Evolutionary conservation across 2,888 invertebrate species (phyloP), one percentile per base, ranked within the genome.

Genomic region (Lagria hirta): DNA sequence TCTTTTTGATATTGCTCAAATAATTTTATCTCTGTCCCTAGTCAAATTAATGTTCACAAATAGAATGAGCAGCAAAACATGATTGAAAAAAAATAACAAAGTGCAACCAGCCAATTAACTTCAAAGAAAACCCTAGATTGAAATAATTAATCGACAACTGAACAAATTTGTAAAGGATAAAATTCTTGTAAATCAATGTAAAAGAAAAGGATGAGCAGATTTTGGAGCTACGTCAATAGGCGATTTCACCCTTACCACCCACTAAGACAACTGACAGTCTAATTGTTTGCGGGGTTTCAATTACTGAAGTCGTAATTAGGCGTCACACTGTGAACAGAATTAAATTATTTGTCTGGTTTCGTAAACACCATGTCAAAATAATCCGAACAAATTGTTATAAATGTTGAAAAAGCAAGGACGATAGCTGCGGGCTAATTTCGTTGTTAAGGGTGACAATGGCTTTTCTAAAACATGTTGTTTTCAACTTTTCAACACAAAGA

Each of bases 281-380:
- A 69, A 69, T 69, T 69, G 69, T 68, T 68, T 66, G 67, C 62
- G 67, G 68, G 68, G 70, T 68, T 68, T 69, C 69, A 68, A 68
- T 70, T 70, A 70, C 69, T 62, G 12, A 54, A 60, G 58, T 60
- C 58, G 62, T 67, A 69, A 69, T 70, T 68, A 68, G 70, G 67
- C 66, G 67, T 67, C 69, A 69, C 68, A 69, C 70, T 70, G 70
- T 62, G 70, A 66, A 63, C 61, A 61, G 65, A 68, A 70, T 70
- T 69, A 65, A 66, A 69, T 69, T 70, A 70, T 69, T 69, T 69
- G 68, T 65, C 65, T 61, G 65, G 66, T 62, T 66, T 67, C 63
- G 59, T 42, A 46, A 16, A 30, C 18, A 40, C 41, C 34, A 28
- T 44, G 55, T 55, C 56, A 48, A 55, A 58, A 56, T 51, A 55